Evolutionary conservation across 2,888 invertebrate species (phyloP), one percentile per base, ranked within the genome.

Genomic region (Eremobia ochroleuca): DNA sequence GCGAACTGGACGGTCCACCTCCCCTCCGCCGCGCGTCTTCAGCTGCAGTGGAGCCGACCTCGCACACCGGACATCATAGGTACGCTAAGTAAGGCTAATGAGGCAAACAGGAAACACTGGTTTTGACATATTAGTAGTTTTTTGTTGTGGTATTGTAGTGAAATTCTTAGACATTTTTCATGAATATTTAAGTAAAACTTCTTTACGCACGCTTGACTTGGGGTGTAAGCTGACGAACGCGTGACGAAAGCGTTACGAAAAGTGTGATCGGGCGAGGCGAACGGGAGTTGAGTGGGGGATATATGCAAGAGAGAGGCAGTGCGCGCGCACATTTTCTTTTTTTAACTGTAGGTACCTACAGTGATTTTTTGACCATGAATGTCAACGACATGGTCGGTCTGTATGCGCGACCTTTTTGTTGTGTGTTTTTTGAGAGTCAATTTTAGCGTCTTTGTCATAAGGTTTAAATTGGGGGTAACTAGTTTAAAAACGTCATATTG

Each of bases 1-100:
- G 95, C 83, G 98, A 98, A 90, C 92, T 98, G 89, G 98, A 98
- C 91, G 98, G 98, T 0, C 98, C 98, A 0, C 98, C 98, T 2
- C 98, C 98, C 0, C 94, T 98, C 25, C 97, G 98, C 9, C 92
- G 97, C 31, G 97, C 97, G 0, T 96, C 96, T 0, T 95, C 94
- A 0, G 93, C 90, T 0, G 93, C 95, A 0, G 87, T 89, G 0
- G 95, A 94, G 31, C 92, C 93, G 0, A 8, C 91, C 0, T 74
- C 92, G 0, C 95, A 93, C 34, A 59, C 78, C 13, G 87, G 91
- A 1, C 95, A 94, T 59, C 90, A 90, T 73, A 91, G 92, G 87
- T 92, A 92, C 4, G 78, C 69, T 70, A 77, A 77, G 81, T 81
- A 81, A 81, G 81, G 13, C 34, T 6, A 0, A 34, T 0, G 31